Evolutionary conservation across 1,140 invertebrate genomes (phyloP).

Genomic region (Halyomorpha halys): DNA sequence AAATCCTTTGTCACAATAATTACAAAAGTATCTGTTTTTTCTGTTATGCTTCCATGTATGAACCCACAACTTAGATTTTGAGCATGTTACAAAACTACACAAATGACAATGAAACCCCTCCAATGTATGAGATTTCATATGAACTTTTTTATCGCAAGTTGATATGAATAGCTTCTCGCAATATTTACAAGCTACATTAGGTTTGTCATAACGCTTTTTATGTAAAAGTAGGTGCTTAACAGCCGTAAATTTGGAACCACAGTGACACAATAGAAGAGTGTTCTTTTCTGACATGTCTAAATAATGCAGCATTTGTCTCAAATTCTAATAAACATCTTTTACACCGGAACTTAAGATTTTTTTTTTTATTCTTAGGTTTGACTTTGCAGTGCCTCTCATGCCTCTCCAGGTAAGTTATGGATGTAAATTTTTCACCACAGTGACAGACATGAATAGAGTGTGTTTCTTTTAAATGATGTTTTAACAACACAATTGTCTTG

Average conservation of each 20-base stretch:
- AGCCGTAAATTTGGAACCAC: conserved; percentile 19
- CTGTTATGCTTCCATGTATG: conserved; percentile 39
- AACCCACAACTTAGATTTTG: conserved; percentile 36
- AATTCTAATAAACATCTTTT: no score
- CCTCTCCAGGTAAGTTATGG: not conserved
- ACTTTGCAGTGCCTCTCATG: conserved; percentile 20
- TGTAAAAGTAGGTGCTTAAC: conserved; percentile 4
- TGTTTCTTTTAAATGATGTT: conserved; percentile 11
- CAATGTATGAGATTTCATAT: conserved; percentile 19
- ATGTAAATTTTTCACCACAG: conserved; percentile 20
- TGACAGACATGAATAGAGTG: conserved; percentile 3
- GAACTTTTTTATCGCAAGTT: conserved; percentile 21
- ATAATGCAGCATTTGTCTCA: no score
- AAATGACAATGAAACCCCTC: conserved; percentile 11
- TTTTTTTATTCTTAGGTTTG: no score
- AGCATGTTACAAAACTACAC: conserved; percentile 25
- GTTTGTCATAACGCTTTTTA: conserved; percentile 16
- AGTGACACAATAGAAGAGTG: no score
- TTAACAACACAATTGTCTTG: not conserved
- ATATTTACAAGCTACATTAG: conserved; percentile 10
- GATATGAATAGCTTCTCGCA: conserved; percentile 19
- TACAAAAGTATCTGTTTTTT: conserved; percentile 36
- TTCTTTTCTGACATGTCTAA: no score
- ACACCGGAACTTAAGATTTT: no score
- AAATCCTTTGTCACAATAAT: conserved; percentile 40